Percentiles rank a stretch among this genome's conserved stretches.
Conservation (phyloP, 2,797 vertebrate species). For the Myotis planiceps region DNA sequence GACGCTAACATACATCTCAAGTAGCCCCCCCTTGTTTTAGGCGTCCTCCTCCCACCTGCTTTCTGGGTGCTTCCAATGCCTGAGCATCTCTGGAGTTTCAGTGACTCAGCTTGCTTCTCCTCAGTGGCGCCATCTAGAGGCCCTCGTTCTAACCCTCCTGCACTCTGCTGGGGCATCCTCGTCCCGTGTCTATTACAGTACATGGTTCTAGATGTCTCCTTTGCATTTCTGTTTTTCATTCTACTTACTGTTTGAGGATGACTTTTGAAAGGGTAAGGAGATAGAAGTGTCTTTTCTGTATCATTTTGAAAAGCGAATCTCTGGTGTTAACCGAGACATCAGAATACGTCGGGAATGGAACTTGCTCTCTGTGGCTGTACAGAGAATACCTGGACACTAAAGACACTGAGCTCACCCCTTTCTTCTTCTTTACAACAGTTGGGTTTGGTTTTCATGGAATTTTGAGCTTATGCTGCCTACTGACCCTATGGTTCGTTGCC, state of each 20-base stretch:
- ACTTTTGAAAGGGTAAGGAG: neutral
- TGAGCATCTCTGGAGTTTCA: neutral
- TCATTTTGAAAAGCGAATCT: neutral
- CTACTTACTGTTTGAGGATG: neutral
- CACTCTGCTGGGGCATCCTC: neutral
- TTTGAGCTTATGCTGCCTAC: neutral
- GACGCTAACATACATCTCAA: neutral
- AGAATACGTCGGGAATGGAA: neutral
- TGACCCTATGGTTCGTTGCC: neutral
- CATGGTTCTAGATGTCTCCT: neutral
- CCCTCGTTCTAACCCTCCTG: neutral
- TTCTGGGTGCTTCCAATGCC: neutral
- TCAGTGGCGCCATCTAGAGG: neutral
- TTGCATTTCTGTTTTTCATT: neutral
- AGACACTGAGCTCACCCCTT: neutral
- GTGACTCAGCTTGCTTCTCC: neutral
- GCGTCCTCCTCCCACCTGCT: neutral
- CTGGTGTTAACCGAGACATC: neutral
- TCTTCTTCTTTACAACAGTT: neutral
- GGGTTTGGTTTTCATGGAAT: neutral
- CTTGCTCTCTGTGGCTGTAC: neutral
- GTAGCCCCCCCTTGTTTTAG: neutral
- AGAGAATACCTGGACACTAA: neutral
- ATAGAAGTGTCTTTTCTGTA: neutral
- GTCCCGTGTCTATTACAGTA: neutral